Base-by-base conservation (phyloP, 2,113 vertebrate species). In the Lepidothrix coronata region DNA sequence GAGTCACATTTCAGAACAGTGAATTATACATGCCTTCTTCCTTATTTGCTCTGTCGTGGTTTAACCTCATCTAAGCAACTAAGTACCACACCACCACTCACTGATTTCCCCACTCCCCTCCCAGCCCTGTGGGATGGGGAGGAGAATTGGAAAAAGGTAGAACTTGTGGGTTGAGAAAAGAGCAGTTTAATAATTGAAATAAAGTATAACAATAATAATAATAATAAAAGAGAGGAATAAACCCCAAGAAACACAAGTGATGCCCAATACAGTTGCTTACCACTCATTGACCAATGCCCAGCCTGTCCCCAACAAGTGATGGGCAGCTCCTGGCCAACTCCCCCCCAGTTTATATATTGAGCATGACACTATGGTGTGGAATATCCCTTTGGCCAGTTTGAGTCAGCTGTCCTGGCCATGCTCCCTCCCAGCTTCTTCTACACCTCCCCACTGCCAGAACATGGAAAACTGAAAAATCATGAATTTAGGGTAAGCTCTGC, bases 221-320 rank as follows among this genome's bases (percentile, higher is more conserved):
- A 35, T 62, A 54, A 35, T 48, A 55, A 68, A 83, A 55, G 21
- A 61, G 30, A 68, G 46, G n/a, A 48, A 48, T 46, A 62, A 48
- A 54, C 8, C 18, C 24, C 20, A 25, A 55, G 39, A 70, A 41
- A 7, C 48, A 76, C 39, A 76, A 25, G 21, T 27, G 48, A 41
- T 62, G n/a, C n/a, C 11, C 30, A 27, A 0, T 4, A 41, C 46
- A 31, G 8, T 35, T 35, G 24, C 25, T 62, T 5, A 48, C 1
- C n/a, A 41, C 30, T 1, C 39, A 30, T 55, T 82, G n/a, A 41
- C 12, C 9, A 6, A 30, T 58, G 44, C n/a, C 20, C 39, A 35
- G 19, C 28, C 39, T 30, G 18, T 75, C 20, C 20, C 16, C 7
- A 6, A 44, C 0, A 0, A 62, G n/a, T 5, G 27, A 2, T 30